phyloP scores from a whole-genome alignment of 2,113 vertebrate genomes.

The Sitta europaea region DNA sequence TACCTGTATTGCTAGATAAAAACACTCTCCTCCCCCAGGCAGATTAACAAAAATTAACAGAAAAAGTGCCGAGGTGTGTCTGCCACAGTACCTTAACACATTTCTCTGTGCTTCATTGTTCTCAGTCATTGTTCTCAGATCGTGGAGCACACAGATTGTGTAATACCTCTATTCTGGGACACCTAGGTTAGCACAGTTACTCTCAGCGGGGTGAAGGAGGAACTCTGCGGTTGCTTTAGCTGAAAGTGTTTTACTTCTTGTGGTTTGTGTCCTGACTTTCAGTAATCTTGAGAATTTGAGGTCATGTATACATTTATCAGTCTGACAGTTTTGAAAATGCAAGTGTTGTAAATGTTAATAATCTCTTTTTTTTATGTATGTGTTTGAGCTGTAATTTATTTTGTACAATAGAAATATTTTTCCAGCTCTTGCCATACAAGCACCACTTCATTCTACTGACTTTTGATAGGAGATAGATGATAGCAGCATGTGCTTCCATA shows the following conservation, averaged over 20 bases:
- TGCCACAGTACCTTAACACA: neutral
- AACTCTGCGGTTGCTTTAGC: neutral
- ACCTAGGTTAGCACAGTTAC: constrained; percentile 9
- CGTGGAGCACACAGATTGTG: neutral
- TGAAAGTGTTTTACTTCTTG: neutral
- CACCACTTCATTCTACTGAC: neutral
- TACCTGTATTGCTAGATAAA: constrained; percentile 25
- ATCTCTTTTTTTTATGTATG: neutral
- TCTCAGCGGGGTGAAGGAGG: neutral
- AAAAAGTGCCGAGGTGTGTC: constrained; percentile 16
- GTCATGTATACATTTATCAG: neutral
- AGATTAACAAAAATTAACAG: constrained; percentile 32
- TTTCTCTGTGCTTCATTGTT: constrained; percentile 2
- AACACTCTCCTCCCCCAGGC: neutral
- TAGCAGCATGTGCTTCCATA: neutral
- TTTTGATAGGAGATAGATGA: neutral
- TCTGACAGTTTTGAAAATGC: constrained; percentile 43
- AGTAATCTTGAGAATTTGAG: constrained; percentile 38
- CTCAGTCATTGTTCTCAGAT: constrained; percentile 24
- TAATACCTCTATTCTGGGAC: constrained; percentile 32
- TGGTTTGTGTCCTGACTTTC: constrained; percentile 20
- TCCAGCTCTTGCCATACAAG: neutral
- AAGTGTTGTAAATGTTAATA: constrained; percentile 41
- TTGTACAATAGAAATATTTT: constrained; percentile 3
- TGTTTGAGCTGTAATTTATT: constrained; percentile 38